Evolutionary conservation across 2,888 invertebrate species (phyloP).

Genomic region (Plebejus melissa): DNA sequence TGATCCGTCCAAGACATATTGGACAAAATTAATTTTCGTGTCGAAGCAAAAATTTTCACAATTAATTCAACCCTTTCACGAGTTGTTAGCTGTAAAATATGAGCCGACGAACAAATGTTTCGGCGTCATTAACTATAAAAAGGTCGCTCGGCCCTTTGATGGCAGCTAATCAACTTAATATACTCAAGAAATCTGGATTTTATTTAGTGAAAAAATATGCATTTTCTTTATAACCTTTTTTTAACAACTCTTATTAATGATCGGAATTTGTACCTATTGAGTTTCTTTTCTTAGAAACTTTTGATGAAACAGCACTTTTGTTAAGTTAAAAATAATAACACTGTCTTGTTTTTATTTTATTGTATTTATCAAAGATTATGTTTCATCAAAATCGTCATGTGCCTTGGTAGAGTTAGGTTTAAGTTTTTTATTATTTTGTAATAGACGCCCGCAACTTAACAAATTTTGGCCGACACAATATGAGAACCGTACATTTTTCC

Average conservation of each 20-base stretch:
- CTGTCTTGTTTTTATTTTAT: too few relatives aligned
- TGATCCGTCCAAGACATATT: constrained; percentile 1
- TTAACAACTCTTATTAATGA: not conserved
- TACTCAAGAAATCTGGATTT: constrained; percentile 15
- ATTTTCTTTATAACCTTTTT: not conserved
- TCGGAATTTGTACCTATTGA: not conserved
- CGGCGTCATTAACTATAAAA: constrained; percentile 62
- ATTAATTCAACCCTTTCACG: constrained; percentile 78
- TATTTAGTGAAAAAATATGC: not conserved
- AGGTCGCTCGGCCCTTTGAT: constrained; percentile 35
- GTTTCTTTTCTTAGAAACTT: not conserved
- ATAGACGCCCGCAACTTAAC: too few relatives aligned
- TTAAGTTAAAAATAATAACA: too few relatives aligned
- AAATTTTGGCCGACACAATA: too few relatives aligned
- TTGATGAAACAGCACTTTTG: not conserved
- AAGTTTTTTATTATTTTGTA: too few relatives aligned
- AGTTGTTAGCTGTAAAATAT: constrained; percentile 57
- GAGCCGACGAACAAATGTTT: constrained; percentile 52
- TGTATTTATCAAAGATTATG: too few relatives aligned
- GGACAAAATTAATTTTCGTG: constrained; percentile 26
- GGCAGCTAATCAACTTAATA: constrained; percentile 15
- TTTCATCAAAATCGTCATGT: too few relatives aligned
- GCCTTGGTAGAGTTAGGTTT: too few relatives aligned
- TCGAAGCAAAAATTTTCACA: constrained; percentile 52
- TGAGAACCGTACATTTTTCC: too few relatives aligned